Base-by-base conservation (phyloP, 2,888 invertebrate genomes). In the Cantharis nigra region DNA sequence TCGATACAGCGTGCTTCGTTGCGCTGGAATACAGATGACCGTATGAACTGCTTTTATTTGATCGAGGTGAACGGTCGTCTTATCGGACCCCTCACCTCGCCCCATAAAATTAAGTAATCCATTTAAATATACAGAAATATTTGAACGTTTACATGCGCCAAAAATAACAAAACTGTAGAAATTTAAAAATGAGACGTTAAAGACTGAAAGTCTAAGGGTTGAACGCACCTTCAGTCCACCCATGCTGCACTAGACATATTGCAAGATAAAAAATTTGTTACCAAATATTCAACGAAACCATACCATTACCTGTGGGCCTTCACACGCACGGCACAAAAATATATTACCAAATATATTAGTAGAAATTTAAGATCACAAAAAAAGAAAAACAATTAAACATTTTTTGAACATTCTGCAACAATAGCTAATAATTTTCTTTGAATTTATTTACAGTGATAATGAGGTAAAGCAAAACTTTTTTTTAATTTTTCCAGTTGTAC, bases 321-420 rank as follows among this genome's bases (percentile, higher is more conserved):
- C 87, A 84, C 80, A 81, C 83, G 87, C 85, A 87, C 86, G 87
- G 87, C 87, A 88, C 87, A 87, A 88, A 88, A 88, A 88, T 87
- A 88, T 85, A 87, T 84, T 85, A 87, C 87, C 86, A 87, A 49
- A 84, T 85, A 82, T 84, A 87, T 87, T 87, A 87, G 87, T 87
- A 86, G 81, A 75, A 80, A 80, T 78, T 76, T 71, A 76, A 78
- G 49, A 49, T 49, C 49, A 49, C 49, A 49, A 49, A 49, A 33
- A 49, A 49, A 49, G 62, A 70, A 78, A 70, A 76, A 79, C 75
- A 74, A 65, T 67, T 69, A 62, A 69, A 76, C 72, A 69, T 72
- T 72, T 69, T 72, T 65, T 63, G 74, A 74, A 78, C 62, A 75
- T 74, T 73, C 64, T 67, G 65, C 62, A 71, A 78, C 72, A 78